Conservation (phyloP, 2,113 vertebrate genomes). For the Leucoraja erinaceus region DNA sequence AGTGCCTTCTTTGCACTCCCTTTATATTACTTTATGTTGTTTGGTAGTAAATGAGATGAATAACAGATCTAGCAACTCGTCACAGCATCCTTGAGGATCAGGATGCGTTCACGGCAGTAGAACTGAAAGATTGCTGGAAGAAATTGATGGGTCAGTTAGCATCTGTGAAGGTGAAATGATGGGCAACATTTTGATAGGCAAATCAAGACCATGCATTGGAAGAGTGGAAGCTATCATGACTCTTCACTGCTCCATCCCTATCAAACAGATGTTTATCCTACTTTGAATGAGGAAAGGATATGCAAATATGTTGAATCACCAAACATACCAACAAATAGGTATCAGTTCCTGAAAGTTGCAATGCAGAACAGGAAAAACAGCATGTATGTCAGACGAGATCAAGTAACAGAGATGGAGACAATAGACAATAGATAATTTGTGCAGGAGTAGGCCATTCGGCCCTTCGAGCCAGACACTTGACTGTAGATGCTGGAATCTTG, state of each 20-base stretch:
- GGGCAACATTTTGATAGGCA: too few relatives aligned
- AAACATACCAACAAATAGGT: neutral
- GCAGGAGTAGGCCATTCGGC: too few relatives aligned
- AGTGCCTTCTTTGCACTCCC: neutral
- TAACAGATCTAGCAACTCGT: neutral
- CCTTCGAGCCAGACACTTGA: too few relatives aligned
- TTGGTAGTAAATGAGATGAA: neutral
- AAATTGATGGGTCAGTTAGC: too few relatives aligned
- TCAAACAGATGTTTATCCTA: neutral
- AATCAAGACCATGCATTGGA: too few relatives aligned
- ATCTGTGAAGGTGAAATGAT: too few relatives aligned
- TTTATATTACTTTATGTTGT: neutral
- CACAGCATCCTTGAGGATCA: neutral
- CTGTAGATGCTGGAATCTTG: too few relatives aligned
- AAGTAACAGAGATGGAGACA: neutral
- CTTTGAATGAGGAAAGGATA: neutral
- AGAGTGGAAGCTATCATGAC: neutral
- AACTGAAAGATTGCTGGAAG: neutral
- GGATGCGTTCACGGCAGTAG: neutral
- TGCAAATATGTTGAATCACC: neutral
- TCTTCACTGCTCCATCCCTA: neutral
- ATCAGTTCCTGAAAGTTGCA: neutral
- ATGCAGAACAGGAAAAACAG: neutral
- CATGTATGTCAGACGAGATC: neutral
- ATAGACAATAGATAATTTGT: neutral